Evolutionary conservation across 1,140 invertebrate species (phyloP), one percentile per base, ranked within the genome.

Genomic region (Drosophila equinoxialis): DNA sequence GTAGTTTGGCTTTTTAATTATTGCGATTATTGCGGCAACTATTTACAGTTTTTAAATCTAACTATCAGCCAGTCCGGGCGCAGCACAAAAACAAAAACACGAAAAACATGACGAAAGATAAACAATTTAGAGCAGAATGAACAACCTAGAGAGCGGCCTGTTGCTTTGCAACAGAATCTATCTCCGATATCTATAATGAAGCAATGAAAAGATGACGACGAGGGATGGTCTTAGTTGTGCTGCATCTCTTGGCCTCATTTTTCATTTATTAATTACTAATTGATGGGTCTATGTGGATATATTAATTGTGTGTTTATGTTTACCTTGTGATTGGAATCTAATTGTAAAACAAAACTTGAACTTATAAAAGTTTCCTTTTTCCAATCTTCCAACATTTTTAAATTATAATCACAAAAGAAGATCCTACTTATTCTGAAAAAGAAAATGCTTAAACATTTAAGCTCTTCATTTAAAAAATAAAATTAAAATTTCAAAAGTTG

Each of bases 1-100:
- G 62, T 74, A 1, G 63, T 63, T 69, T 80, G 68, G 74, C 78
- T 85, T 85, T 1, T 81, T 85, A 85, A 85, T 85, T 85, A 85
- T 85, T 85, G 79, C 82, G 78, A 85, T 85, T 85, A 86, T 86
- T 85, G 82, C 81, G 78, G 81, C 81, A 85, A 70, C 79, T 86
- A 77, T 85, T 85, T 85, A 85, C 82, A 81, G 82, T 85, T 85
- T 72, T 78, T 82, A 70, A 86, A 75, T 74, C 78, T 54, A 54
- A 54, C 69, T 54, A 48, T 17, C 45, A 20, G 45, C 7, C 45
- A 20, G 45, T 8, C 45, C 0, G 8, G 62, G 64, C 6, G 57
- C 48, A 20, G 60, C 74, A 35, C 33, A 1, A 39, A 13, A 30
- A 42, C 13, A 20, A 20, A 1, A 1, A 1, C 1, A 20, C 1